Evolutionary conservation across 1,140 invertebrate genomes (phyloP).

Genomic region (Oryctes rhinoceros): DNA sequence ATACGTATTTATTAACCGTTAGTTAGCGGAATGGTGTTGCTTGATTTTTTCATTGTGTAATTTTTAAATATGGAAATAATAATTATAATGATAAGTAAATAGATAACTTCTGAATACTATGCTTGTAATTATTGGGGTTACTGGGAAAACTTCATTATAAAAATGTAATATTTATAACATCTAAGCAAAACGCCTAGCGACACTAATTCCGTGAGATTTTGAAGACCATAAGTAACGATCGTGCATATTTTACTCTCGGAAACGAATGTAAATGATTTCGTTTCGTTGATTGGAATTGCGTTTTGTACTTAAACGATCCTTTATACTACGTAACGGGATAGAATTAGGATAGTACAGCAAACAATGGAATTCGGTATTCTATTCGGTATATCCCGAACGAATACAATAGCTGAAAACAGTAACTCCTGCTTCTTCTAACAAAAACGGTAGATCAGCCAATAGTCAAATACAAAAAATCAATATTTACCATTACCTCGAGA

Average conservation of each 20-base stretch:
- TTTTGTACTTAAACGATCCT: constrained; percentile 21
- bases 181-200: too few relatives aligned
- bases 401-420: constrained; percentile 27
- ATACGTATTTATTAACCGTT: too few relatives aligned
- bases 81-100: too few relatives aligned
- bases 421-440: constrained; percentile 18
- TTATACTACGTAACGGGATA: constrained; percentile 16
- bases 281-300: neutral
- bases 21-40: too few relatives aligned
- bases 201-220: too few relatives aligned
- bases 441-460: constrained; percentile 26
- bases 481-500: constrained; percentile 40
- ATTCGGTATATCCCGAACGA: constrained; percentile 26
- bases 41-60: too few relatives aligned
- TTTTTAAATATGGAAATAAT: too few relatives aligned
- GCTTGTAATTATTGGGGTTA: too few relatives aligned
- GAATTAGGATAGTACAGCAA: neutral
- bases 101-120: too few relatives aligned
- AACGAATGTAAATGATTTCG: neutral
- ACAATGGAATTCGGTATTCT: constrained; percentile 31
- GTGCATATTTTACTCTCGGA: neutral
- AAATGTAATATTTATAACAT: too few relatives aligned
- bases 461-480: constrained; percentile 40
- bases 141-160: too few relatives aligned
- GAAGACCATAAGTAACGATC: neutral